phyloP scores from a whole-genome alignment of 2,113 vertebrate species.

The Maccullochella peelii region DNA sequence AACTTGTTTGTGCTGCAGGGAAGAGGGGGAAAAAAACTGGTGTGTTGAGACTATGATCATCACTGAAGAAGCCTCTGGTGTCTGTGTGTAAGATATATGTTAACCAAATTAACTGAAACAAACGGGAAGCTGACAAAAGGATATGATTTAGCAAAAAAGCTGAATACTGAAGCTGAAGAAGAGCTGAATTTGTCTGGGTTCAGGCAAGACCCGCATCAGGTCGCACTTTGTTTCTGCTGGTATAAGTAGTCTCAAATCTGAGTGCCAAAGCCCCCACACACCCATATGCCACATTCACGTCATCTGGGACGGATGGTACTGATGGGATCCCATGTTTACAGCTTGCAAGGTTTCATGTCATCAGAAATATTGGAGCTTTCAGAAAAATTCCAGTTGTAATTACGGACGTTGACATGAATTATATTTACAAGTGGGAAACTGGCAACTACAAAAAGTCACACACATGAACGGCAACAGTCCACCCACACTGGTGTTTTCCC shows the following conservation, averaged over 20 bases:
- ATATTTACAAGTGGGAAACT: not conserved
- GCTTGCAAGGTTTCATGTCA: not conserved
- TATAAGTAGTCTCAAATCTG: not conserved
- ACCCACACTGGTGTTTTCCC: slow-evolving; percentile 13
- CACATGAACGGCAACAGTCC: not conserved
- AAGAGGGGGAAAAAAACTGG: not conserved
- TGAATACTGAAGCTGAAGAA: too few relatives aligned
- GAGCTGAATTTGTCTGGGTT: not conserved
- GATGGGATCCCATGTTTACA: not conserved
- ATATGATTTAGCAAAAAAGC: too few relatives aligned
- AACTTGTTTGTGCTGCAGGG: not conserved
- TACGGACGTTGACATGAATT: not conserved
- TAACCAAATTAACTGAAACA: not conserved
- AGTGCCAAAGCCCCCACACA: not conserved
- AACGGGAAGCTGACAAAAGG: not conserved
- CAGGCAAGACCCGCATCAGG: not conserved
- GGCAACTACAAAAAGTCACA: not conserved
- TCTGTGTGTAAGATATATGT: not conserved
- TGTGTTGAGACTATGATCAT: too few relatives aligned
- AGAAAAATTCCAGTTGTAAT: not conserved
- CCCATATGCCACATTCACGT: not conserved
- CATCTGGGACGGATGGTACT: too few relatives aligned
- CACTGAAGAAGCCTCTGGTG: not conserved
- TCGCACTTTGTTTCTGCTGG: not conserved
- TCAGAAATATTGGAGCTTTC: not conserved